These are phyloP conservation scores for Lycia hirtaria DNA, from an alignment of 2,888 invertebrate species.

Conservation along the genomic window DNA sequence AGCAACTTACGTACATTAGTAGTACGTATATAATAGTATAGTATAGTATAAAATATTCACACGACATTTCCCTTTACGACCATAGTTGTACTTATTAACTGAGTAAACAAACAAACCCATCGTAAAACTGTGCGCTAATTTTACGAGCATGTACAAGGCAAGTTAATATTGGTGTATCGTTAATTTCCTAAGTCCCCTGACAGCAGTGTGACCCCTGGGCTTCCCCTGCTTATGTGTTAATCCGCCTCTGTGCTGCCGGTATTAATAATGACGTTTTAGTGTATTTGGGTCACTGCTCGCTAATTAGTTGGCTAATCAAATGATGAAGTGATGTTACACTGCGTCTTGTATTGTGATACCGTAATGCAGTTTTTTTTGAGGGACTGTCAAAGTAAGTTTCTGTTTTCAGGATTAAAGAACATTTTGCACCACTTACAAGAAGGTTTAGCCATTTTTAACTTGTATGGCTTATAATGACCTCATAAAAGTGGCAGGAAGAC, in stretches of 20 bases:
- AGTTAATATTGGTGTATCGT: conserved; percentile 25
- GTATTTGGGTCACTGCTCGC: conserved; percentile 38
- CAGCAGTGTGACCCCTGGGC: conserved; percentile 12
- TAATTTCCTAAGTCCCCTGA: conserved; percentile 23
- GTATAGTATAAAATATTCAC: background rate
- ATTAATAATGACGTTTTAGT: conserved; percentile 43
- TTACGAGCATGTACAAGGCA: conserved; percentile 11
- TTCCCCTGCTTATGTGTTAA: conserved; percentile 26
- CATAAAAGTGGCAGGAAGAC: too few relatives aligned
- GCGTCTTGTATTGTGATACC: too few relatives aligned
- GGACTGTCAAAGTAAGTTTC: too few relatives aligned
- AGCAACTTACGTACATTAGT: too few relatives aligned
- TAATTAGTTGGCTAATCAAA: conserved; percentile 36
- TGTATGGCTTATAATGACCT: too few relatives aligned
- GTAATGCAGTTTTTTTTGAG: too few relatives aligned
- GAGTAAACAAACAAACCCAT: conserved; percentile 8
- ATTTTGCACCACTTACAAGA: too few relatives aligned
- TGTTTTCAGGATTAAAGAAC: too few relatives aligned
- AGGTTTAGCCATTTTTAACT: too few relatives aligned
- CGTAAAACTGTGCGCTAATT: conserved; percentile 13
- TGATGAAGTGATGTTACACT: too few relatives aligned
- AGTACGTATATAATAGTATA: too few relatives aligned
- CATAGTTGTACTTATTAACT: conserved; percentile 8
- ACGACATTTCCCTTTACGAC: conserved; percentile 1
- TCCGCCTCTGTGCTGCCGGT: conserved; percentile 14